A percentile compares a stretch with the other conserved stretches of the same genome.
Evolutionary conservation across 1,140 invertebrate genomes (phyloP).

Genomic region (Holotrichia oblita): DNA sequence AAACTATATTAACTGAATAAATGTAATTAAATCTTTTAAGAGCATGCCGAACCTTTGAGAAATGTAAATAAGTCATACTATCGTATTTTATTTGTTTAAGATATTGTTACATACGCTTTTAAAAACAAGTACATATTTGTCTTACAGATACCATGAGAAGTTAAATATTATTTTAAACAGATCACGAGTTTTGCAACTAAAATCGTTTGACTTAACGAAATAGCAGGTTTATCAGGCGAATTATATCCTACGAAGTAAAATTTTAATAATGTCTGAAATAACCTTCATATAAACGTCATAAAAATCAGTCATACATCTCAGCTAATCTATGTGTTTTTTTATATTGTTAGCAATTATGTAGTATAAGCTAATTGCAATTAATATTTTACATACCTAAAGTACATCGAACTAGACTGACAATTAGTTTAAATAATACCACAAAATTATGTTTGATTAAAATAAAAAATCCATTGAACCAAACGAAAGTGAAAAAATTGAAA

Average conservation of each 20-base stretch:
- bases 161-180: background rate
- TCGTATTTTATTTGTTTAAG: constrained; percentile 1
- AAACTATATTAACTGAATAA: background rate
- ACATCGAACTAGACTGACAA: no score
- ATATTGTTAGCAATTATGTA: no score
- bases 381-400: no score
- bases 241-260: background rate
- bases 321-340: no score
- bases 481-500: no score
- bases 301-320: no score
- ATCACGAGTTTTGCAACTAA: background rate
- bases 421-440: no score
- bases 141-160: background rate
- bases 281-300: background rate
- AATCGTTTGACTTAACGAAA: background rate
- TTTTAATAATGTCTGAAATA: background rate
- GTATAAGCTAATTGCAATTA: no score
- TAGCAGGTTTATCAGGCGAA: background rate
- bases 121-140: background rate
- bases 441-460: no score
- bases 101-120: background rate
- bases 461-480: no score
- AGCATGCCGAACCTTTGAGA: background rate
- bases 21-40: background rate
- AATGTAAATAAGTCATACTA: constrained; percentile 2